phyloP scores from a whole-genome alignment of 2,797 vertebrate genomes.

The Gymnopithys bicolor region DNA sequence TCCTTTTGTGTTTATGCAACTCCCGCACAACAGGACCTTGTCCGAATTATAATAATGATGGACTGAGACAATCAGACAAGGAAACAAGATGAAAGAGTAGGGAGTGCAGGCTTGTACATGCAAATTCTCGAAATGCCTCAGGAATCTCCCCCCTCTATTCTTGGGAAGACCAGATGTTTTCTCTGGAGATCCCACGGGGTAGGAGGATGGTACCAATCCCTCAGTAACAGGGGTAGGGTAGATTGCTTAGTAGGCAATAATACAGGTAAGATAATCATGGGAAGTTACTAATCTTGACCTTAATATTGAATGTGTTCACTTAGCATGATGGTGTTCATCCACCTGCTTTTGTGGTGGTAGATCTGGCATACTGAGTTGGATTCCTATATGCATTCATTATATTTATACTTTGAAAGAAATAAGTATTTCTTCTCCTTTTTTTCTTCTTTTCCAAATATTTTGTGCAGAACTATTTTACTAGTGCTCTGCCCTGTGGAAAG shows the following conservation, averaged over 20 bases:
- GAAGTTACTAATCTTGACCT: not conserved
- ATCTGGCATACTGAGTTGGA: not conserved
- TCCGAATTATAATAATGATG: not conserved
- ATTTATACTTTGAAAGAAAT: not conserved
- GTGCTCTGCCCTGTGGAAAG: not conserved
- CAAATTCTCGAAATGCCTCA: not conserved
- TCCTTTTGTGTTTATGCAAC: not conserved
- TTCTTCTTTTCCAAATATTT: not conserved
- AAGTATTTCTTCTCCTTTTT: not conserved
- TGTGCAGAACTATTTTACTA: not conserved
- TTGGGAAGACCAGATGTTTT: not conserved
- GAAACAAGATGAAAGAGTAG: not conserved
- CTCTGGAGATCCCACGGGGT: not conserved
- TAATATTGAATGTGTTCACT: not conserved
- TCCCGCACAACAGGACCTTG: not conserved
- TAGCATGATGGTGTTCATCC: not conserved
- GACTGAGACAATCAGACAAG: not conserved
- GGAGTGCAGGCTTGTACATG: not conserved
- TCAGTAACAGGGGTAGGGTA: not conserved
- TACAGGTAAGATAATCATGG: not conserved
- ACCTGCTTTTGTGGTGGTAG: not conserved
- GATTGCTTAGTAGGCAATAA: not conserved
- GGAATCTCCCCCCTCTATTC: not conserved
- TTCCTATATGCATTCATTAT: not conserved
- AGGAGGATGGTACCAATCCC: not conserved